Conservation (phyloP, 2,113 vertebrate species). For the Scartelaos histophorus region DNA sequence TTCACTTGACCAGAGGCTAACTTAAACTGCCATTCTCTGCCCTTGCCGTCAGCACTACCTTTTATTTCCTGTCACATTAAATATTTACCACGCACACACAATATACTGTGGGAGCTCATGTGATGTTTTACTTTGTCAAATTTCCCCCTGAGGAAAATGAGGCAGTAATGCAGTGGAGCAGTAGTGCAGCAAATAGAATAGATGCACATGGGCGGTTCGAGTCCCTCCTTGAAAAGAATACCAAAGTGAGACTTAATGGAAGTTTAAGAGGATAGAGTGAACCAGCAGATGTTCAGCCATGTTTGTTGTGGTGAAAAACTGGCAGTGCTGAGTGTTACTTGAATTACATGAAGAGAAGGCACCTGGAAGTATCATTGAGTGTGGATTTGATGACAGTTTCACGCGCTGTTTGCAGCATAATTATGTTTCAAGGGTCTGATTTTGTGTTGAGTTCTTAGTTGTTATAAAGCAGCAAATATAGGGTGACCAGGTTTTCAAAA, state of each 20-base stretch:
- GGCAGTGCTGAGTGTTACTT: background rate
- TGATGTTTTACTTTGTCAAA: slow-evolving; percentile 11
- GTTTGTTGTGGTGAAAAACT: background rate
- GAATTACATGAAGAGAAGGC: slow-evolving; percentile 7
- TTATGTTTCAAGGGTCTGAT: background rate
- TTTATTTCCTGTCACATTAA: slow-evolving; percentile 19
- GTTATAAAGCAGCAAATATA: background rate
- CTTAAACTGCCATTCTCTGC: slow-evolving; percentile 14
- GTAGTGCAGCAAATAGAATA: slow-evolving; percentile 1
- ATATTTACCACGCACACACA: slow-evolving; percentile 12
- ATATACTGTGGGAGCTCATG: background rate
- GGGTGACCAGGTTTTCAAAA: background rate
- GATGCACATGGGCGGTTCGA: background rate
- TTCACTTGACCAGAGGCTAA: slow-evolving; percentile 9
- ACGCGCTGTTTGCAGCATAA: background rate
- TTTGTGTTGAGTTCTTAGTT: background rate
- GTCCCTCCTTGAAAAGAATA: background rate
- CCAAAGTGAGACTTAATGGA: slow-evolving; percentile 8
- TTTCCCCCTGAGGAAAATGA: slow-evolving; percentile 6
- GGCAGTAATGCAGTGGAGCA: slow-evolving; percentile 2
- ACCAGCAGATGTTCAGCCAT: slow-evolving; percentile 3
- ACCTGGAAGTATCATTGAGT: background rate
- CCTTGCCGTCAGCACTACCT: background rate
- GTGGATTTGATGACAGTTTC: background rate
- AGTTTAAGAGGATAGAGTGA: slow-evolving; percentile 5